phyloP scores from a whole-genome alignment of 1,140 invertebrate species.

The Pseudachorutes palmiensis region DNA sequence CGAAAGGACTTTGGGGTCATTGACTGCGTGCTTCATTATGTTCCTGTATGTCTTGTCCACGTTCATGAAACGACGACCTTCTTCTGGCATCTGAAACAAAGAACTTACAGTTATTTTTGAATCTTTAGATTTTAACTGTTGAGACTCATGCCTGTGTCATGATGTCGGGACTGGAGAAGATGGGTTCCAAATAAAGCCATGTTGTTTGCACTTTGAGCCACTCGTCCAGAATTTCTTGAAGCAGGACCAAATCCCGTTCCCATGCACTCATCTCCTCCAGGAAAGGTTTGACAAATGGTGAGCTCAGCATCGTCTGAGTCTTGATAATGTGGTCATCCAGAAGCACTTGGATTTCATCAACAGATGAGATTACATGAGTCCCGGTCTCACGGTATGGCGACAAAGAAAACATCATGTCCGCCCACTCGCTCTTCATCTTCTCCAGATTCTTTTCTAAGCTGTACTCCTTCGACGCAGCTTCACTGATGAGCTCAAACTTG shows the following conservation, averaged over 20 bases:
- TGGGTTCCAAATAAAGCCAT: constrained; percentile 96
- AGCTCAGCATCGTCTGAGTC: constrained; percentile 95
- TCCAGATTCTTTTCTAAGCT: constrained; percentile 79
- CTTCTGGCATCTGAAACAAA: constrained; percentile 75
- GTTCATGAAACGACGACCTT: constrained; percentile 78
- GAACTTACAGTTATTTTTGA: neutral
- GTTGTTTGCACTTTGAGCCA: constrained; percentile 93
- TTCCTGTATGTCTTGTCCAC: constrained; percentile 94
- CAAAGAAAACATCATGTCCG: constrained; percentile 70
- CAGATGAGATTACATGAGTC: constrained; percentile 77
- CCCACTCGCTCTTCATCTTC: constrained; percentile 91
- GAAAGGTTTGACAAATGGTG: constrained; percentile 93
- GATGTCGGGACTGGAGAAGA: constrained; percentile 96
- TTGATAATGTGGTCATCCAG: constrained; percentile 95
- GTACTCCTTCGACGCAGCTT: constrained; percentile 90
- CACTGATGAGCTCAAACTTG: constrained; percentile 87
- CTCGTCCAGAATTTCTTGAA: constrained; percentile 89
- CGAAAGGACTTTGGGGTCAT: constrained; percentile 70
- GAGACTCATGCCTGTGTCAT: constrained; percentile 83
- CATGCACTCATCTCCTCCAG: constrained; percentile 54
- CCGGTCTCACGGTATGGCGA: constrained; percentile 72
- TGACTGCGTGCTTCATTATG: constrained; percentile 75
- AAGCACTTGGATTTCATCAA: constrained; percentile 91
- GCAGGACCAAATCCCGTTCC: constrained; percentile 64
- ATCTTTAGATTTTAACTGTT: constrained; percentile 53